Evolutionary conservation across 1,140 invertebrate genomes (phyloP).

Genomic region (Drosophila grimshawi): DNA sequence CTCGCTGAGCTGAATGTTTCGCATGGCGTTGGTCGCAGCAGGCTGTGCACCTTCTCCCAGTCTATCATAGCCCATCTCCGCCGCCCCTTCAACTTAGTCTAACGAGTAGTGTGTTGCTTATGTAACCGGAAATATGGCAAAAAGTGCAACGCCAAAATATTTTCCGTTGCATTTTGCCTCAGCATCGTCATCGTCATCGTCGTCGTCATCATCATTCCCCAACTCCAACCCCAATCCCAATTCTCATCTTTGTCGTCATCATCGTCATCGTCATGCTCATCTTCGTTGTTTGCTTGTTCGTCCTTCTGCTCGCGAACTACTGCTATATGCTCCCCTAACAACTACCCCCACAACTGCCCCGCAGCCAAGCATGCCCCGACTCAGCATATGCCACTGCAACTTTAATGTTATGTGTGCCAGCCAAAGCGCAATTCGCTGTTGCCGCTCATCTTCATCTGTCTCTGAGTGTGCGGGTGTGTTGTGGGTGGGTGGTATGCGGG

Average conservation of each 20-base stretch:
- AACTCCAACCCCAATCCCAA: no score
- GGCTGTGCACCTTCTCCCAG: no score
- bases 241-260: constrained; percentile 1
- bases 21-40: not conserved
- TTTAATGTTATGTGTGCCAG: constrained; percentile 81
- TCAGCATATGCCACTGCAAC: constrained; percentile 52
- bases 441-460: constrained; percentile 4
- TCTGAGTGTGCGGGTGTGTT: not conserved
- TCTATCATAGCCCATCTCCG: not conserved
- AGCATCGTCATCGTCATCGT: constrained; percentile 12
- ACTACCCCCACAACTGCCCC: not conserved
- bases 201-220: constrained; percentile 3
- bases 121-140: constrained; percentile 81
- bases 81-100: not conserved
- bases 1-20: not conserved
- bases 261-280: not conserved
- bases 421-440: constrained; percentile 21
- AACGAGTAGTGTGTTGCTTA: constrained; percentile 61
- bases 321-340: constrained; percentile 39
- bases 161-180: constrained; percentile 71
- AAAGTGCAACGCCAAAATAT: constrained; percentile 82
- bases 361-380: not conserved
- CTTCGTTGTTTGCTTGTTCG: not conserved
- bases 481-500: not conserved
- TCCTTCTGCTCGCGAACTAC: not conserved